Conservation (phyloP, 2,888 invertebrate species). For the Hirtodrosophila cameraria region DNA sequence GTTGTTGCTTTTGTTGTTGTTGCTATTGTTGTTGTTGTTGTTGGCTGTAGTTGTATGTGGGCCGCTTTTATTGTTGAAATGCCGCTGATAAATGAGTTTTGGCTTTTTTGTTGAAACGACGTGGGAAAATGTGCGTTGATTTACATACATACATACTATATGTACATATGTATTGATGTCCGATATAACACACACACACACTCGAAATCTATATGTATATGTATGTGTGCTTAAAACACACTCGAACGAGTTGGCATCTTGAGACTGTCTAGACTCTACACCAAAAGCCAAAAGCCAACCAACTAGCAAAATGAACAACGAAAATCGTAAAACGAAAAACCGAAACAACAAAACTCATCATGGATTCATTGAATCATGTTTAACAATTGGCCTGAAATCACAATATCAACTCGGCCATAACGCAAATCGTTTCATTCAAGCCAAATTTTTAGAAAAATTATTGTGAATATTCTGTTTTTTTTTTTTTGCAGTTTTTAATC, state of each 20-base stretch:
- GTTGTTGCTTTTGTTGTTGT: conserved; percentile 21
- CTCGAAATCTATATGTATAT: too few species aligned
- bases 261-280: conserved; percentile 40
- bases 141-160: conserved; percentile 55
- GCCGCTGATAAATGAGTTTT: conserved; percentile 74
- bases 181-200: conserved; percentile 26
- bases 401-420: conserved; percentile 16
- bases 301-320: too few species aligned
- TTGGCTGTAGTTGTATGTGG: conserved; percentile 52
- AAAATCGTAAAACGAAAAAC: too few species aligned
- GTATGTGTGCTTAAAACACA: too few species aligned
- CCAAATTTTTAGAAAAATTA: conserved; percentile 19
- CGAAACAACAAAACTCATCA: too few species aligned
- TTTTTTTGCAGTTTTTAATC: too few species aligned
- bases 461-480: conserved; percentile 5
- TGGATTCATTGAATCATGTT: conserved; percentile 1
- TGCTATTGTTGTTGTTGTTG: conserved; percentile 24
- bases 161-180: background rate
- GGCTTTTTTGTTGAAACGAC: conserved; percentile 67
- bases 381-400: conserved; percentile 3
- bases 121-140: conserved; percentile 66
- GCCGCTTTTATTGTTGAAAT: conserved; percentile 69
- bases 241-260: conserved; percentile 45
- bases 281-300: conserved; percentile 2
- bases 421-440: conserved; percentile 24